A percentile compares a stretch with the other conserved stretches of the same genome.
Conservation (phyloP, 1,140 invertebrate genomes). For the Varroa destructor region DNA sequence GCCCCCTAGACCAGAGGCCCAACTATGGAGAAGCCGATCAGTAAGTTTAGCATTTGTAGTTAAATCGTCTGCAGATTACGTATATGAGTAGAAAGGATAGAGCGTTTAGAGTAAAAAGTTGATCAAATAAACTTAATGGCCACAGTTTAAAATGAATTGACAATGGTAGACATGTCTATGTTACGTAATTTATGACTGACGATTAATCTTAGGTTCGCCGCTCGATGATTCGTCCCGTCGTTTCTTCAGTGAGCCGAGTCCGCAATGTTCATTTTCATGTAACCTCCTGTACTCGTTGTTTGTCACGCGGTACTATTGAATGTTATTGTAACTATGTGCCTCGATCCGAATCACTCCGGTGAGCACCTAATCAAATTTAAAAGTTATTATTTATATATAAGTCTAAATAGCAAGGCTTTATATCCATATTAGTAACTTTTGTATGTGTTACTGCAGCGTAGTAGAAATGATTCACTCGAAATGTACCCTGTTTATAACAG, state of each 20-base stretch:
- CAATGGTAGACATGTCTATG: neutral
- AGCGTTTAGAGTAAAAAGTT: neutral
- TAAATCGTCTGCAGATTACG: no score
- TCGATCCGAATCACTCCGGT: neutral
- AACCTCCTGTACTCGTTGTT: constrained; percentile 14
- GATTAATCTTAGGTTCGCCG: constrained; percentile 13
- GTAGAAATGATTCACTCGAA: no score
- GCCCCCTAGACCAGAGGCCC: constrained; percentile 5
- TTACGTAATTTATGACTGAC: neutral
- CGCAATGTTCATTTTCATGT: constrained; percentile 23
- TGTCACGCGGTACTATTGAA: neutral
- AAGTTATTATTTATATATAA: constrained; percentile 2
- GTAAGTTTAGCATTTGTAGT: neutral
- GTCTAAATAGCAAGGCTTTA: neutral
- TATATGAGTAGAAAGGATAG: no score
- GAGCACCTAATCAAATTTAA: neutral
- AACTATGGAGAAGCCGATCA: constrained; percentile 14
- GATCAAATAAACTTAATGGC: neutral
- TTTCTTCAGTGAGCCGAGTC: neutral
- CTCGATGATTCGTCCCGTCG: neutral
- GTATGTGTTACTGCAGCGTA: no score
- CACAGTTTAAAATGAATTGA: neutral
- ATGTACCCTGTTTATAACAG: no score
- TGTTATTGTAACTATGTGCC: constrained; percentile 20
- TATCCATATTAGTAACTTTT: no score